Conservation (phyloP, 2,888 invertebrate genomes). For the Prionchulus punctatus region DNA sequence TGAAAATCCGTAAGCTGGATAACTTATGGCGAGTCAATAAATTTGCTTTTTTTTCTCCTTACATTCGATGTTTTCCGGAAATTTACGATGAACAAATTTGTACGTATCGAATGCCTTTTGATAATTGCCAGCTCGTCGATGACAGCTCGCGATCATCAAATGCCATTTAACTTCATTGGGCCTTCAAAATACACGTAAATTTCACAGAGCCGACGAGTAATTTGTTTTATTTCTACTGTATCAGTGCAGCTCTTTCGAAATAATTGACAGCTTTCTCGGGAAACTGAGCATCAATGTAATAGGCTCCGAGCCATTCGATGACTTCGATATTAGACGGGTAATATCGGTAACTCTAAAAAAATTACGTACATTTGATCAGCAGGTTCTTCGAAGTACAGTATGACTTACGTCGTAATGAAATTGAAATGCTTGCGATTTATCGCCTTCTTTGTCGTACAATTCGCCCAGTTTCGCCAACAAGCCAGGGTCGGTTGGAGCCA, state of each 20-base stretch:
- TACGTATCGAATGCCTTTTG: constrained; percentile 65
- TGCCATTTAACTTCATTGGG: constrained; percentile 68
- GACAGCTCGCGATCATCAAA: constrained; percentile 66
- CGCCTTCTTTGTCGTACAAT: constrained; percentile 71
- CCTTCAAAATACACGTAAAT: too few species aligned
- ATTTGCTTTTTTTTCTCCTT: too few species aligned
- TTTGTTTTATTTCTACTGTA: constrained; percentile 44
- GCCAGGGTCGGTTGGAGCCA: constrained; percentile 72
- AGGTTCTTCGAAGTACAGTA: too few species aligned
- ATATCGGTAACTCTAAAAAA: constrained; percentile 51
- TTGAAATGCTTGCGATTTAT: constrained; percentile 72
- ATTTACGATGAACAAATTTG: constrained; percentile 64
- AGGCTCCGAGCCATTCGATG: constrained; percentile 72
- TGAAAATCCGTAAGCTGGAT: constrained; percentile 23
- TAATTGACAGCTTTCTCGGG: constrained; percentile 67
- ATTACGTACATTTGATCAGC: too few species aligned
- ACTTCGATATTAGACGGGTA: constrained; percentile 56
- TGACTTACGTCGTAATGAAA: constrained; percentile 57
- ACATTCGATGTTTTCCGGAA: constrained; percentile 89
- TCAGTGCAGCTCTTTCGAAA: constrained; percentile 59
- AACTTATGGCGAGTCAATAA: neutral
- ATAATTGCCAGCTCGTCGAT: constrained; percentile 63
- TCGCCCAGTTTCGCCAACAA: constrained; percentile 73
- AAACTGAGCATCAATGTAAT: constrained; percentile 70
- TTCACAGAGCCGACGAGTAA: neutral